Base-by-base conservation (phyloP, 2,113 vertebrate species). In the Xenus cinereus region DNA sequence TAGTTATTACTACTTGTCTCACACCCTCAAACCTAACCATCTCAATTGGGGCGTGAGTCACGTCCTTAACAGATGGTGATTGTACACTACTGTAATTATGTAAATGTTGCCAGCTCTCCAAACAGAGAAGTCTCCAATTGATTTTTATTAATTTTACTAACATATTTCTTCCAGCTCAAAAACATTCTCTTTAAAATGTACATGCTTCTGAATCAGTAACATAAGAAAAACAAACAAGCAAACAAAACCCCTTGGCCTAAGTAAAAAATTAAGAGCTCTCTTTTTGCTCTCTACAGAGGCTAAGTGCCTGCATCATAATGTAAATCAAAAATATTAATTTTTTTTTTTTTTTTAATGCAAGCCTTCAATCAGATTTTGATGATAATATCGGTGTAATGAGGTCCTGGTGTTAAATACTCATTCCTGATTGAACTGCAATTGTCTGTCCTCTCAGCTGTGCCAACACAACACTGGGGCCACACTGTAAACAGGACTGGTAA, bases 171-270 rank as follows among this genome's bases (percentile, higher is more conserved):
- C 27, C 35, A 57, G 22, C 5, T 12, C 21, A 2, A 51, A 82
- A 77, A 21, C 14, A 50, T 50, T 11, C 2, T 53, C 26, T 76
- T 74, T 66, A 57, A 59, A 87, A 83, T 30, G 33, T 54, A 8
- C n/a, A 41, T 39, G 6, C 35, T 73, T 90, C 54, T 83, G 20
- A 54, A 46, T 39, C 53, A 30, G 9, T 74, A 57, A 66, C 37
- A 23, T 21, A 37, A 41, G 32, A 48, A 56, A 39, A 71, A 62
- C 24, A 45, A 35, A 60, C 14, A 77, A 22, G 66, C 4, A 64
- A 66, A 66, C 18, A 50, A 78, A 85, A 24, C 0, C 7, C 11
- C 18, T 84, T 0, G 0, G 9, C 9, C 6, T 24, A 51, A 67
- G 28, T n/a, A n/a, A 90, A 67, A 93, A 76, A 11, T 6, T 20